Conservation (phyloP, 2,888 invertebrate species). For the Eledona agricola region DNA sequence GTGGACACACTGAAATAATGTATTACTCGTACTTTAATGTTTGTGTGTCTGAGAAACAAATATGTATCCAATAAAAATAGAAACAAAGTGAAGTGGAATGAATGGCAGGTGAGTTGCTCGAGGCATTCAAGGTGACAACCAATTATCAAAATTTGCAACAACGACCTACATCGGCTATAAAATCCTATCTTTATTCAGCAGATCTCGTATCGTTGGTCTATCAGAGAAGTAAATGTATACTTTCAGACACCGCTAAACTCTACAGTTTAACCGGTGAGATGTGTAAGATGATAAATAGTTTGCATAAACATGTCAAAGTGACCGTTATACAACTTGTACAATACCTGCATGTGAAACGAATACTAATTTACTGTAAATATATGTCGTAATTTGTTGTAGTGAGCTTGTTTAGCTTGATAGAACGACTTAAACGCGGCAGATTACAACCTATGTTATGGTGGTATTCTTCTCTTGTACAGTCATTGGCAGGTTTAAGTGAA, state of each 20-base stretch:
- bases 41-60: too few species aligned
- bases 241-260: constrained; percentile 8
- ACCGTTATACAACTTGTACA: constrained; percentile 17
- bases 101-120: too few species aligned
- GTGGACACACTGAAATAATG: too few species aligned
- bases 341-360: constrained; percentile 11
- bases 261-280: constrained; percentile 13
- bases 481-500: too few species aligned
- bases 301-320: constrained; percentile 24
- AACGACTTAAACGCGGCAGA: too few species aligned
- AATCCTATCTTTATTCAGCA: constrained; percentile 9
- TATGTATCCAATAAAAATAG: too few species aligned
- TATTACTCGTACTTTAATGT: too few species aligned
- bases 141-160: constrained; percentile 23
- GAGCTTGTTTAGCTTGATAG: background rate
- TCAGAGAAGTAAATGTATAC: constrained; percentile 8
- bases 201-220: constrained; percentile 3
- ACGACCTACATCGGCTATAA: constrained; percentile 2
- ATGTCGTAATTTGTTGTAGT: constrained; percentile 5
- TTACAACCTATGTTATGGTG: too few species aligned
- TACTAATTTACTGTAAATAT: constrained; percentile 6
- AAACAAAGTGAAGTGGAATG: too few species aligned
- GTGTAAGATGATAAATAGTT: constrained; percentile 15
- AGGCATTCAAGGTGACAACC: background rate
- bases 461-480: too few species aligned